Percentiles rank a stretch among this genome's conserved stretches.
Evolutionary conservation across 2,888 invertebrate genomes (phyloP).

Genomic region (Drosophila paucipuncta): DNA sequence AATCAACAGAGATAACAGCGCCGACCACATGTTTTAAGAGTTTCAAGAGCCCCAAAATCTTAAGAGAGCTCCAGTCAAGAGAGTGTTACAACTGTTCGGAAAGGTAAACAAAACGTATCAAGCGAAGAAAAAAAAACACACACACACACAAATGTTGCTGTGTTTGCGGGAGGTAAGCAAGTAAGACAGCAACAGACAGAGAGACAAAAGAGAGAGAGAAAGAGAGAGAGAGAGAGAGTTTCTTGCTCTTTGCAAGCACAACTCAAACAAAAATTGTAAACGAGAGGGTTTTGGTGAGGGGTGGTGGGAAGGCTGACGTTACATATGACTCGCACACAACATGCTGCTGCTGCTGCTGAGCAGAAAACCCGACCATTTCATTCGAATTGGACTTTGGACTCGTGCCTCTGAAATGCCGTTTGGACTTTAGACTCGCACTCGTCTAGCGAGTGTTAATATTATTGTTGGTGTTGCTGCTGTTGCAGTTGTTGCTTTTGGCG

Average conservation of each 20-base stretch:
- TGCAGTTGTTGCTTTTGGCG: slow-evolving; percentile 39
- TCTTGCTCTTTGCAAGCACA: slow-evolving; percentile 49
- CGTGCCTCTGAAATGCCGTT: slow-evolving; percentile 65
- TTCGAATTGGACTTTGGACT: slow-evolving; percentile 72
- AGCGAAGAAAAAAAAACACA: slow-evolving; percentile 15
- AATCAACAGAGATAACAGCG: slow-evolving; percentile 44
- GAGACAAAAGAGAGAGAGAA: slow-evolving; percentile 1
- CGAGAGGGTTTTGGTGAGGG: slow-evolving; percentile 14
- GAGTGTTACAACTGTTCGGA: slow-evolving; percentile 50
- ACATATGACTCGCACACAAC: slow-evolving; percentile 66
- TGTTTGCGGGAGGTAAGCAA: slow-evolving; percentile 30
- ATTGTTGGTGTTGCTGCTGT: slow-evolving; percentile 22
- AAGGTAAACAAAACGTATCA: slow-evolving; percentile 69
- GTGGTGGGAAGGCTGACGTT: slow-evolving; percentile 22
- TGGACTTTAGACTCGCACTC: slow-evolving; percentile 78
- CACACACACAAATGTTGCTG: slow-evolving; percentile 31
- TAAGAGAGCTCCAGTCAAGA: slow-evolving; percentile 47
- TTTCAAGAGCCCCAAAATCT: slow-evolving; percentile 44
- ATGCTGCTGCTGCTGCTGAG: slow-evolving; percentile 54
- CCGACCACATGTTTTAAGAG: slow-evolving; percentile 54
- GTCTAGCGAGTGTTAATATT: slow-evolving; percentile 64
- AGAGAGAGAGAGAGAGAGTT: slow-evolving; percentile 30
- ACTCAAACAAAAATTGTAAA: slow-evolving; percentile 55
- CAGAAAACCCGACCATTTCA: slow-evolving; percentile 77
- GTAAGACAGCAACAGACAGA: neutral